Evolutionary conservation across 2,113 vertebrate genomes (phyloP).

Genomic region (Prionailurus viverrinus): DNA sequence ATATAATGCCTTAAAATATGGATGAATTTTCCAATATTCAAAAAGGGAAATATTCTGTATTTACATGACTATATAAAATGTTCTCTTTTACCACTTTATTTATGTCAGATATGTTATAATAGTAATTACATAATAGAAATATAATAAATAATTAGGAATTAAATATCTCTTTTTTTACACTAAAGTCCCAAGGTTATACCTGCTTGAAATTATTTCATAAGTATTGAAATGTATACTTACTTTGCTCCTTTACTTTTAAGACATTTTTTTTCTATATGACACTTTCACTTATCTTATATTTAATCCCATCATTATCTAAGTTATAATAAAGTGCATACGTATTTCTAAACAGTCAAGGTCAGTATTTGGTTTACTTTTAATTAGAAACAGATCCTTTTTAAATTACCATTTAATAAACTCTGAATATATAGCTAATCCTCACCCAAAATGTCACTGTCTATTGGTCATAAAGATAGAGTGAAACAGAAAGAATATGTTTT

Average conservation of each 20-base stretch:
- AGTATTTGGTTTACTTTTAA: neutral
- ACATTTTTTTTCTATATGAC: neutral
- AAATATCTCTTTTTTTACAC: neutral
- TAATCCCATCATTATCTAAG: neutral
- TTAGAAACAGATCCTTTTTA: neutral
- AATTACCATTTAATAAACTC: neutral
- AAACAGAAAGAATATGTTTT: neutral
- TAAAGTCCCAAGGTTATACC: neutral
- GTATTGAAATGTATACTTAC: neutral
- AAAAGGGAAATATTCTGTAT: neutral
- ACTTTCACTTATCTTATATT: neutral
- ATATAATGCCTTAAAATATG: neutral
- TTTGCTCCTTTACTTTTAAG: neutral
- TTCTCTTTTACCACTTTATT: neutral
- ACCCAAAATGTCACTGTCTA: neutral
- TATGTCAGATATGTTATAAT: neutral
- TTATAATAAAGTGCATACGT: neutral
- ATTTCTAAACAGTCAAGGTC: slow-evolving; percentile 33
- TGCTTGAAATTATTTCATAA: neutral
- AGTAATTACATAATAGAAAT: neutral
- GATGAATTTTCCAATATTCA: neutral
- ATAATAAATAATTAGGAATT: neutral
- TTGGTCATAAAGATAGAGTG: neutral
- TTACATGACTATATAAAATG: neutral
- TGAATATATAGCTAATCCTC: neutral